These are phyloP conservation scores for Pachydiplax longipennis DNA, from an alignment of 2,888 invertebrate genomes.

Conservation along the genomic window DNA sequence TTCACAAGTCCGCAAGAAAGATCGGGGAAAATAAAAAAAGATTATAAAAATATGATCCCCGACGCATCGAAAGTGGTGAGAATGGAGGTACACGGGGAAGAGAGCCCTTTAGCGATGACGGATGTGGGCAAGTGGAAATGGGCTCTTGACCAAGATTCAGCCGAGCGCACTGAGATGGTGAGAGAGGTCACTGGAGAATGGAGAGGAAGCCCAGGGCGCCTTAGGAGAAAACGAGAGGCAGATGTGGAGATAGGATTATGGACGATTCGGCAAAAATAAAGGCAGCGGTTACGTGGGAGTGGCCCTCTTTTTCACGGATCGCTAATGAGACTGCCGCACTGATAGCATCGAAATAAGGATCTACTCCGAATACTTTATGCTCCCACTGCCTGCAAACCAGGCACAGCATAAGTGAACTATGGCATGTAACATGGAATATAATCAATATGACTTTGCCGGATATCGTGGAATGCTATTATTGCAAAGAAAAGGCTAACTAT, in stretches of 20 bases:
- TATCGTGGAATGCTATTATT: too few species aligned
- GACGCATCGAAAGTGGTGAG: background rate
- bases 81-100: background rate
- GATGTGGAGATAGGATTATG: constrained; percentile 28
- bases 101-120: background rate
- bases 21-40: background rate
- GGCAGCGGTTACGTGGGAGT: background rate
- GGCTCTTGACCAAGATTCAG: constrained; percentile 27
- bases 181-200: background rate
- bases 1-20: too few species aligned
- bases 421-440: too few species aligned
- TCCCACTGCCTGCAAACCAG: too few species aligned
- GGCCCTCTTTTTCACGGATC: background rate
- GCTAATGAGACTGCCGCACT: too few species aligned
- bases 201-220: background rate
- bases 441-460: too few species aligned
- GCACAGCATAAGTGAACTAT: too few species aligned
- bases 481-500: too few species aligned
- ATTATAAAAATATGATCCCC: background rate
- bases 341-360: too few species aligned
- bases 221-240: background rate
- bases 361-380: too few species aligned
- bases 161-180: background rate
- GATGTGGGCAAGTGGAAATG: background rate
- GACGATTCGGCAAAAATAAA: constrained; percentile 25